These are phyloP conservation scores for Dicranocentrus wangi DNA, from an alignment of 2,888 invertebrate species.

Conservation along the genomic window DNA sequence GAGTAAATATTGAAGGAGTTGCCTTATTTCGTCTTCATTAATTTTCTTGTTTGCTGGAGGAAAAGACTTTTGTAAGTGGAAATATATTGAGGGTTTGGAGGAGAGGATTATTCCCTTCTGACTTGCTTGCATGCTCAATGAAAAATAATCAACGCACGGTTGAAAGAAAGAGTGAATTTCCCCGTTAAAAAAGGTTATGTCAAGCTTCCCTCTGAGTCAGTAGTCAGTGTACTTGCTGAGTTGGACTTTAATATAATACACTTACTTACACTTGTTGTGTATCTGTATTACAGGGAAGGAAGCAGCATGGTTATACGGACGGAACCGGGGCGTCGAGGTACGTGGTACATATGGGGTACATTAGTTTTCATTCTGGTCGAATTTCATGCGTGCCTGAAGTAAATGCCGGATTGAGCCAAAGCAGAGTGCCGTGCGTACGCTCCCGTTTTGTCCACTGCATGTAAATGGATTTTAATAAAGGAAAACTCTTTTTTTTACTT, in stretches of 20 bases:
- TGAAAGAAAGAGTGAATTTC: background rate
- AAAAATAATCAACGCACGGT: background rate
- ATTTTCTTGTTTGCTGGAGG: slow-evolving; percentile 41
- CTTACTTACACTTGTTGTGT: too few species aligned
- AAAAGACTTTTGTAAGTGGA: background rate
- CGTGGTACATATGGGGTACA: background rate
- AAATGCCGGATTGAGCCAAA: slow-evolving; percentile 12
- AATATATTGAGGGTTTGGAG: background rate
- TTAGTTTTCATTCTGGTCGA: too few species aligned
- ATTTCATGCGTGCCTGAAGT: slow-evolving; percentile 19
- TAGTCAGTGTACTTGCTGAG: too few species aligned
- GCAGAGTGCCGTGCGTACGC: slow-evolving; percentile 15
- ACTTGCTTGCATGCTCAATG: slow-evolving; percentile 35
- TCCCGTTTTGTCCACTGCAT: slow-evolving; percentile 24
- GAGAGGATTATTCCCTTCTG: background rate
- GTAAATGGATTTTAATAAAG: slow-evolving; percentile 34
- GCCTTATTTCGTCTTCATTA: slow-evolving; percentile 60
- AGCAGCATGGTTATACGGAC: too few species aligned
- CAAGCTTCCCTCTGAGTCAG: too few species aligned
- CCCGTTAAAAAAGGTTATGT: background rate
- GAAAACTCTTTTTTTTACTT: background rate
- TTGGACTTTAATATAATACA: too few species aligned
- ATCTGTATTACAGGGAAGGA: too few species aligned
- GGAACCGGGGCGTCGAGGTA: too few species aligned
- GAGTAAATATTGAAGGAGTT: slow-evolving; percentile 36